Evolutionary conservation across 1,140 invertebrate genomes (phyloP), one percentile per base, ranked within the genome.

Genomic region (Paracyclopina nana): DNA sequence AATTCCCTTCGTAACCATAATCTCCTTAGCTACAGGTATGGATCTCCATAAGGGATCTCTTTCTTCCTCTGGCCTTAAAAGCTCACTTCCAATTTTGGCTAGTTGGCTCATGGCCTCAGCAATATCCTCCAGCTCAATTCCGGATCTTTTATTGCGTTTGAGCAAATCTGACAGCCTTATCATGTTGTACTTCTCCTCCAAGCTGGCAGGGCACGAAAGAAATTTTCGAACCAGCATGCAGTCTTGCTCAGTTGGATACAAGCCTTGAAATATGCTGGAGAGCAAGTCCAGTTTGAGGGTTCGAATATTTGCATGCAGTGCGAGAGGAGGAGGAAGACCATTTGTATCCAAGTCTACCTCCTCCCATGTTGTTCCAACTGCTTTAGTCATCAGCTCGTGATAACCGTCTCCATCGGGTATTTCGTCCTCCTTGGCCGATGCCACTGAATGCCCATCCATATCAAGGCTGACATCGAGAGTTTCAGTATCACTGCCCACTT

Each of bases 41-140:
- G 45, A 48, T 29, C 45, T 26, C 45, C 45, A 48, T 30, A 28
- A 26, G 18, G 25, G 45, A 48, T 48, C 25, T n/a, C 45, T 24
- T 25, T 48, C 45, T 14, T 48, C 45, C 45, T 48, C 45, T 2
- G 45, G 45, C 6, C 27, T 26, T 20, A 48, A 16, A n/a, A 44
- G 27, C 25, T 48, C 29, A 8, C 30, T 11, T 4, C 45, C 45
- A 3, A 48, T 48, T 40, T 29, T 24, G n/a, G 45, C 45, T 16
- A 48, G 27, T 48, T 48, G 45, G 22, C 45, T 29, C 45, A 48
- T 48, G 4, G 45, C 45, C 22, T 48, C 45, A n/a, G 45, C 45
- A 8, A 48, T 9, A 14, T 9, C 16, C 14, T 48, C 45, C 4
- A 48, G 25, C 12, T 30, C 45, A 26, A 48, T 22, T 40, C 45